Base-by-base conservation (phyloP, 2,888 invertebrate species). In the Nysson spinosus region DNA sequence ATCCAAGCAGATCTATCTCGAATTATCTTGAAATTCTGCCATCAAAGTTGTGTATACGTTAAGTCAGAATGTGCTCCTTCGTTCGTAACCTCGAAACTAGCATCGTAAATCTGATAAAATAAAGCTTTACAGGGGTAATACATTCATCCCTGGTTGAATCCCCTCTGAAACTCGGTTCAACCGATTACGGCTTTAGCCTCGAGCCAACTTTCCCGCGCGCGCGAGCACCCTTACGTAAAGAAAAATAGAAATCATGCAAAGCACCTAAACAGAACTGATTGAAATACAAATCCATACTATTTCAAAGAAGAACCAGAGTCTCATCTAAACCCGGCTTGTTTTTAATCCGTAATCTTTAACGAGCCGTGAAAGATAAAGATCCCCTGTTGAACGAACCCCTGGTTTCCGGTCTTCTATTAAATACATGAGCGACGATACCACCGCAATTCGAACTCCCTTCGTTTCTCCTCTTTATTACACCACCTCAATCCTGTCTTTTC, bases 1-100 rank as follows among this genome's bases (percentile, higher is more conserved):
- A 77, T 77, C 75, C 77, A 61, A 68, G 54, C 77, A 61, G 68
- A 64, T 75, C 72, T 76, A 70, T 77, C 77, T 70, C 70, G 65
- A 70, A 77, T 73, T 75, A 75, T 75, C 74, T 69, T 51, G 61
- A 73, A 76, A 76, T 76, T 62, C 69, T 69, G 62, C 69, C 76
- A 50, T 54, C 60, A 46, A 39, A 68, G 65, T 64, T 61, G 52
- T 54, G 54, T 52, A n/a, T n/a, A 61, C 54, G 43, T 22, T 24
- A 39, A 7, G 37, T n/a, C 16, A 11, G 11, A 51, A 30, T 14
- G n/a, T 3, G 20, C 11, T 1, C 32, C 39, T 35, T 35, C 34
- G 28, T 43, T 34, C 22, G 6, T 7, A 19, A 50, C 42, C 51
- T 43, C 30, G 3, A 26, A 37, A 43, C 46, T 16, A 32, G 19